A percentile compares a stretch with the other conserved stretches of the same genome.
phyloP scores from a whole-genome alignment of 2,113 vertebrate species.

The Morone saxatilis region DNA sequence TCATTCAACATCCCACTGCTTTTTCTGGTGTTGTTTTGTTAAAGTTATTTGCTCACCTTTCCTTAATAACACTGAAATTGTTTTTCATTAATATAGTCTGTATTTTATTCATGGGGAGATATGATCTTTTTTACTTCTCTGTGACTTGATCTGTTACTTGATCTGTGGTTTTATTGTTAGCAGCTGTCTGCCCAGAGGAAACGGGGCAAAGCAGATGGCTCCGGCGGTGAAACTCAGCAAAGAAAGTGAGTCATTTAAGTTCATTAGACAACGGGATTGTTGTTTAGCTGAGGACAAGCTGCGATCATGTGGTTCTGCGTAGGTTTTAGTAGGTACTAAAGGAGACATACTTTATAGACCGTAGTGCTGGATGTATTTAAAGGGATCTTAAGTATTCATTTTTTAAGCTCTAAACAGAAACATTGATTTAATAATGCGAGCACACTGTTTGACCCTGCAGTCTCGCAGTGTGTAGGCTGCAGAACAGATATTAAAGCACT shows the following conservation, averaged over 20 bases:
- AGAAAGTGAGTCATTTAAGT: constrained; percentile 75
- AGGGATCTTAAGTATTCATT: neutral
- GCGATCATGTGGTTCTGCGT: constrained; percentile 7
- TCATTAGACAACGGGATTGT: constrained; percentile 23
- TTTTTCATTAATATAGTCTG: constrained; percentile 4
- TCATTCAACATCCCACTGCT: constrained; percentile 48
- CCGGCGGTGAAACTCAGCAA: constrained; percentile 82
- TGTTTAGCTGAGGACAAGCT: constrained; percentile 22
- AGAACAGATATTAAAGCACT: constrained; percentile 12
- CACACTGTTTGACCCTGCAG: neutral
- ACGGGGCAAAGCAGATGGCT: constrained; percentile 77
- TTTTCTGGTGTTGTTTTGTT: constrained; percentile 48
- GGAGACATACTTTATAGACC: neutral
- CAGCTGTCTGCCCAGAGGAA: constrained; percentile 80
- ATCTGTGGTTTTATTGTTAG: constrained; percentile 41
- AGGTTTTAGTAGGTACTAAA: neutral
- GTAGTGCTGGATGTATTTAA: neutral
- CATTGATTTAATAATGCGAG: constrained; percentile 14
- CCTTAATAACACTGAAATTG: neutral
- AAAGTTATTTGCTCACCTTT: constrained; percentile 27
- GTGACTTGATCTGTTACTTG: neutral
- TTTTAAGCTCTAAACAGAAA: constrained; percentile 12
- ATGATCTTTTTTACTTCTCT: too few species aligned
- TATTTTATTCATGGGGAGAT: neutral
- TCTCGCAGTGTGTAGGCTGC: constrained; percentile 9